phyloP scores from a whole-genome alignment of 2,113 vertebrate genomes.

The Laticauda colubrina region DNA sequence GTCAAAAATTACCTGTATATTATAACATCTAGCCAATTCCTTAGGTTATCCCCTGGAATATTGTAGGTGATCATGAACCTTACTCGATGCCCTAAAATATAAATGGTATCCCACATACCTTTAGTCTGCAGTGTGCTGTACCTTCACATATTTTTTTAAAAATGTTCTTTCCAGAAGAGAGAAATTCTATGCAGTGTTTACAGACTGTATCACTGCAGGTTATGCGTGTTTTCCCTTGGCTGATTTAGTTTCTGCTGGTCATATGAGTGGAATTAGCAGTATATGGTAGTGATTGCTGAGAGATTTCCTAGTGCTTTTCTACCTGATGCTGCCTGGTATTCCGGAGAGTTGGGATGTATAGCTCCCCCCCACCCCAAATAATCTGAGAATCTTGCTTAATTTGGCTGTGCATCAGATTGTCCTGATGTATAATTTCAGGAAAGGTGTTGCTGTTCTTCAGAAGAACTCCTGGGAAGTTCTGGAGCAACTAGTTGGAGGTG shows the following conservation, averaged over 20 bases:
- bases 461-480: not conserved
- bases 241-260: not conserved
- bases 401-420: not conserved
- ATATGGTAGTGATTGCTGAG: too few species aligned
- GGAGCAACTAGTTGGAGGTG: not conserved
- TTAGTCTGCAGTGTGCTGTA: not conserved
- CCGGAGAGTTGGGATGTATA: too few species aligned
- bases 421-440: not conserved
- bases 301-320: not conserved
- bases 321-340: not conserved
- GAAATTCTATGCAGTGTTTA: not conserved
- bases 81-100: not conserved
- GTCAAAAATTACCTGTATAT: not conserved
- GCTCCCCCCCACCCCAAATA: not conserved
- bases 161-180: not conserved
- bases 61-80: not conserved
- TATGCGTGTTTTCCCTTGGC: not conserved
- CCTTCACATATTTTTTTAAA: not conserved
- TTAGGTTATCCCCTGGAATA: not conserved
- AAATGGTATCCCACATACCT: not conserved
- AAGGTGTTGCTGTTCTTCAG: not conserved
- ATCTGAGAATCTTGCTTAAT: not conserved
- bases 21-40: not conserved
- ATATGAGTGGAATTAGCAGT: not conserved
- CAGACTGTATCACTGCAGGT: not conserved